Conservation (phyloP, 1,140 invertebrate genomes). For the Calephelis virginiensis region DNA sequence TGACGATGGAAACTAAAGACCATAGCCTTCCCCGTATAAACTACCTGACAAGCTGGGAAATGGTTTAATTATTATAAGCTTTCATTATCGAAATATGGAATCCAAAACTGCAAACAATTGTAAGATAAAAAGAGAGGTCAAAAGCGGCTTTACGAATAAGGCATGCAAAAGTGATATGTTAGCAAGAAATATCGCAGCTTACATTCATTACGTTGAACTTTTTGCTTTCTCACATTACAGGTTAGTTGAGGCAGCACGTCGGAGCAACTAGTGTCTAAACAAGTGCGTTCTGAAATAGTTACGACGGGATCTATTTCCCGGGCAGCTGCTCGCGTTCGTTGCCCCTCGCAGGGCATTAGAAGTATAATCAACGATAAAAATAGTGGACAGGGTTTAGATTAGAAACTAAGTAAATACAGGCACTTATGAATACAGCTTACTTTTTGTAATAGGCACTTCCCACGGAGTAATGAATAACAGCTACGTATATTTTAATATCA, state of each 20-base stretch:
- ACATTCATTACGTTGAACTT: constrained; percentile 31
- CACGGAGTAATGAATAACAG: too few relatives aligned
- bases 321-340: constrained; percentile 73
- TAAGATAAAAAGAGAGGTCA: neutral
- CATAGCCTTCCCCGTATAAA: too few relatives aligned
- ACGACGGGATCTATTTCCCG: constrained; percentile 74
- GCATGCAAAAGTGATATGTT: constrained; percentile 8
- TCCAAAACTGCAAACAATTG: too few relatives aligned
- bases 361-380: constrained; percentile 51
- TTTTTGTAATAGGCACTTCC: too few relatives aligned
- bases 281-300: constrained; percentile 73
- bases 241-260: constrained; percentile 40
- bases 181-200: constrained; percentile 34
- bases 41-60: too few relatives aligned
- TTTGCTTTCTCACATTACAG: constrained; percentile 53
- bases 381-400: constrained; percentile 24
- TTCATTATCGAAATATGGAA: too few relatives aligned
- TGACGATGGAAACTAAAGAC: too few relatives aligned
- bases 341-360: constrained; percentile 72
- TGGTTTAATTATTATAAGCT: too few relatives aligned
- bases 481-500: too few relatives aligned
- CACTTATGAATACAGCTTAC: neutral
- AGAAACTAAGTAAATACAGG: neutral
- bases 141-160: neutral
- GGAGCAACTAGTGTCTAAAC: constrained; percentile 54